Conservation (phyloP, 1,140 invertebrate species). For the Aricia agestis region DNA sequence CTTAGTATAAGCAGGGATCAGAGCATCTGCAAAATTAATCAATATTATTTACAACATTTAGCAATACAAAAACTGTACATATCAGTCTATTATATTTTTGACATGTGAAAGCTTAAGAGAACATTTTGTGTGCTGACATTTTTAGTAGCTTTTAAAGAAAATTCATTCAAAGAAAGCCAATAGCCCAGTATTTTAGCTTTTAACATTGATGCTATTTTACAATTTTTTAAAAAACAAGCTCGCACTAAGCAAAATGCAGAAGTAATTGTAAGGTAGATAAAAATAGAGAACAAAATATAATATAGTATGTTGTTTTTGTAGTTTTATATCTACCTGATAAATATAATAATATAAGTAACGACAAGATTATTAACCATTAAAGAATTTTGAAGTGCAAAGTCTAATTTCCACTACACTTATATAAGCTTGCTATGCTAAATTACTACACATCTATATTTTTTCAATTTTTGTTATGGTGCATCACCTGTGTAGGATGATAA, state of each 20-base stretch:
- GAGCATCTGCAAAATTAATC: conserved; percentile 40
- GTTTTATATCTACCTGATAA: no score
- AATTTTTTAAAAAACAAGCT: neutral
- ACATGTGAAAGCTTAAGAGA: neutral
- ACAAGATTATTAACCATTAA: neutral
- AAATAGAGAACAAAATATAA: no score
- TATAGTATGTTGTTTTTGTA: no score
- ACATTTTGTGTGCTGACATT: no score
- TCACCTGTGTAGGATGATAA: no score
- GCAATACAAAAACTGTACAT: neutral
- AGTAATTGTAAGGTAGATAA: neutral
- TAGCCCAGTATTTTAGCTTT: neutral
- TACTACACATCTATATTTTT: neutral
- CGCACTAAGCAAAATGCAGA: neutral
- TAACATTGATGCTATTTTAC: neutral
- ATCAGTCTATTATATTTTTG: neutral
- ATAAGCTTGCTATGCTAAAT: neutral
- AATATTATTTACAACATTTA: conserved; percentile 3
- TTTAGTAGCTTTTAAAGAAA: neutral
- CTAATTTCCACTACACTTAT: neutral
- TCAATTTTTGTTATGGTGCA: no score
- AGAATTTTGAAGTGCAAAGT: neutral
- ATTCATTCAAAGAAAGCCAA: neutral
- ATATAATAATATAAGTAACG: neutral
- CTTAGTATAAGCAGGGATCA: conserved; percentile 46